phyloP scores from a whole-genome alignment of 1,140 invertebrate genomes.

The Aphaenogaster ashmeadi region DNA sequence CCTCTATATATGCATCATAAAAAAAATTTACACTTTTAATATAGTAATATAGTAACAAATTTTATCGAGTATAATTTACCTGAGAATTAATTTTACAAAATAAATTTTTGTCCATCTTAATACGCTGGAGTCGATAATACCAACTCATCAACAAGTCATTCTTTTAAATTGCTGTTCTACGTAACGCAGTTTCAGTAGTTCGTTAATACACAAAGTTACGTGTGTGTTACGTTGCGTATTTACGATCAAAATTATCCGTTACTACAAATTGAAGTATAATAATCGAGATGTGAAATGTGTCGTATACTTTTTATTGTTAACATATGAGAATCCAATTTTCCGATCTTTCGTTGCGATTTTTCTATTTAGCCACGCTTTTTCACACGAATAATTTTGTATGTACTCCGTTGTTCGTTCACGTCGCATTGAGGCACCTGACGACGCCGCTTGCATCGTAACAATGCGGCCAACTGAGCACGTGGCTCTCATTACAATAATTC shows the following conservation, averaged over 20 bases:
- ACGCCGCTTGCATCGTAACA: not conserved
- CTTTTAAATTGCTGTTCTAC: not conserved
- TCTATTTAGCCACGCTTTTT: not conserved
- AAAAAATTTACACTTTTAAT: slow-evolving; percentile 14
- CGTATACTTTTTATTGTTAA: not conserved
- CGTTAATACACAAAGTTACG: not conserved
- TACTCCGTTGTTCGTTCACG: not conserved
- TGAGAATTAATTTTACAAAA: not conserved
- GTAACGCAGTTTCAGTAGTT: not conserved
- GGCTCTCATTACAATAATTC: slow-evolving; percentile 36
- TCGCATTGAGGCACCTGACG: not conserved
- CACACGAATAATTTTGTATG: not conserved
- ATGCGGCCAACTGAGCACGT: not conserved
- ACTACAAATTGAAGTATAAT: not conserved
- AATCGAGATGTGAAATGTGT: not conserved
- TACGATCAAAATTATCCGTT: not conserved
- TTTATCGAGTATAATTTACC: not conserved
- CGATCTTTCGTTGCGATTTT: not conserved
- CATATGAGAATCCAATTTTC: slow-evolving; percentile 7
- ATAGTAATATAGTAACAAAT: not conserved
- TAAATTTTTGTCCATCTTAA: not conserved
- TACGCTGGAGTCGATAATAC: not conserved
- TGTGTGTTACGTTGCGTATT: not conserved
- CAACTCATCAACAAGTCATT: not conserved
- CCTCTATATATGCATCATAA: too few relatives aligned